Percentiles rank a stretch among this genome's conserved stretches.
Conservation (phyloP, 2,888 invertebrate genomes). For the Unio pictorum region DNA sequence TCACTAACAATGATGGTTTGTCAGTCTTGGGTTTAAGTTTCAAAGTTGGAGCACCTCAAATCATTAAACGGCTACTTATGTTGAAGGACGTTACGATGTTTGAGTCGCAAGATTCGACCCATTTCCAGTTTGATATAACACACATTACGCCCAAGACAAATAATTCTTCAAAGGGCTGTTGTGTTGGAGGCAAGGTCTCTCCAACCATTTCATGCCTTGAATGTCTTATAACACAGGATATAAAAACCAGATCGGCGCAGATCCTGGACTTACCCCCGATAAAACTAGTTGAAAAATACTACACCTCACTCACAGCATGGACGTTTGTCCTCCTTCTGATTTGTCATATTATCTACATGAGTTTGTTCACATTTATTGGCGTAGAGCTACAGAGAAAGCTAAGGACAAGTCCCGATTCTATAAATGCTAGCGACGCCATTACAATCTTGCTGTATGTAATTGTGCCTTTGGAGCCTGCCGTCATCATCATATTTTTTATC, state of each 20-base stretch:
- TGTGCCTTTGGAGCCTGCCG: conserved; percentile 13
- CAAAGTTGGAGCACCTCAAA: conserved; percentile 37
- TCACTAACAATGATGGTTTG: conserved; percentile 48
- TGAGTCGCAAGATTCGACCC: conserved; percentile 8
- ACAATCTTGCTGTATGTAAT: conserved; percentile 12
- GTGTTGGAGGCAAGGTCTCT: conserved; percentile 13
- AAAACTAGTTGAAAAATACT: conserved; percentile 46
- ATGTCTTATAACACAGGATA: conserved; percentile 35
- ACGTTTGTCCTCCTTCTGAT: conserved; percentile 52
- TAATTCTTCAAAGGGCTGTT: conserved; percentile 15
- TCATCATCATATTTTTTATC: conserved; percentile 1
- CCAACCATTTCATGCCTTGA: conserved; percentile 47
- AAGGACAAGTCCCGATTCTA: conserved; percentile 5
- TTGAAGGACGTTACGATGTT: conserved; percentile 47
- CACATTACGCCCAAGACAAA: conserved; percentile 47
- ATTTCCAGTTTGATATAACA: conserved; percentile 48
- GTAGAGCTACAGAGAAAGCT: conserved; percentile 9
- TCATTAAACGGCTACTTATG: conserved; percentile 18
- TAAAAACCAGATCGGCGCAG: conserved; percentile 32
- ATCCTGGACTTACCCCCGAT: conserved; percentile 57
- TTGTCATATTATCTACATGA: conserved; percentile 62
- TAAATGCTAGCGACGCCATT: background rate
- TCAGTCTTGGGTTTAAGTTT: conserved; percentile 55
- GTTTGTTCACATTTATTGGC: conserved; percentile 16
- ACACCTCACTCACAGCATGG: conserved; percentile 55